Evolutionary conservation across 2,888 invertebrate species (phyloP).

Genomic region (Proisotoma minuta): DNA sequence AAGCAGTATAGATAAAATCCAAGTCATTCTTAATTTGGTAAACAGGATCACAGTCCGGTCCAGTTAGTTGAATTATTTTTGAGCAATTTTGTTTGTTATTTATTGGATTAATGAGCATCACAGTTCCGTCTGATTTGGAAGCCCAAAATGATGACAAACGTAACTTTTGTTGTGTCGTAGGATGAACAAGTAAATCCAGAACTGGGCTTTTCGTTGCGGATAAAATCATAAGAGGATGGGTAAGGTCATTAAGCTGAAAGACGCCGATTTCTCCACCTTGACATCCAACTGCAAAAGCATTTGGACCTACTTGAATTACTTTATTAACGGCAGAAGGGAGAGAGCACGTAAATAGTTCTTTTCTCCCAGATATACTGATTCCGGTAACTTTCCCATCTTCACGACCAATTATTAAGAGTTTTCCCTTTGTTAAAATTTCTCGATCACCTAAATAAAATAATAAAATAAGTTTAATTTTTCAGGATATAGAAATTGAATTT

Average conservation of each 20-base stretch:
- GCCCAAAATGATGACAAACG: constrained; percentile 43
- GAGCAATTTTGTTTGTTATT: constrained; percentile 11
- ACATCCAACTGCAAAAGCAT: constrained; percentile 58
- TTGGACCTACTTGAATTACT: constrained; percentile 55
- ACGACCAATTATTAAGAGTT: constrained; percentile 60
- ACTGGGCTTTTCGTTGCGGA: constrained; percentile 39
- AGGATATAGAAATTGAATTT: neutral
- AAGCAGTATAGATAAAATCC: constrained; percentile 59
- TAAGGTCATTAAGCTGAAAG: constrained; percentile 37
- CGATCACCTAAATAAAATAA: constrained; percentile 51
- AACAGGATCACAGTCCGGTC: constrained; percentile 66
- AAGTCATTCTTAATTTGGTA: constrained; percentile 60
- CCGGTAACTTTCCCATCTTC: constrained; percentile 60
- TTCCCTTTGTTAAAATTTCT: constrained; percentile 61
- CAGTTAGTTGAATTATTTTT: constrained; percentile 57
- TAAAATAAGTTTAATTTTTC: neutral
- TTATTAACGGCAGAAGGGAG: constrained; percentile 59
- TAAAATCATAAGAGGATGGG: constrained; percentile 24
- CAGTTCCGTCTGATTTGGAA: constrained; percentile 41
- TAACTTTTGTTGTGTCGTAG: constrained; percentile 33
- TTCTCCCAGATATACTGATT: constrained; percentile 57
- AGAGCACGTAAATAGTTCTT: constrained; percentile 52
- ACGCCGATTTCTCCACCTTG: constrained; percentile 53
- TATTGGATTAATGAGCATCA: constrained; percentile 38
- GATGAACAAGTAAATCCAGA: constrained; percentile 39